Conservation (phyloP, 2,888 invertebrate species). For the Agriopis leucophaearia region DNA sequence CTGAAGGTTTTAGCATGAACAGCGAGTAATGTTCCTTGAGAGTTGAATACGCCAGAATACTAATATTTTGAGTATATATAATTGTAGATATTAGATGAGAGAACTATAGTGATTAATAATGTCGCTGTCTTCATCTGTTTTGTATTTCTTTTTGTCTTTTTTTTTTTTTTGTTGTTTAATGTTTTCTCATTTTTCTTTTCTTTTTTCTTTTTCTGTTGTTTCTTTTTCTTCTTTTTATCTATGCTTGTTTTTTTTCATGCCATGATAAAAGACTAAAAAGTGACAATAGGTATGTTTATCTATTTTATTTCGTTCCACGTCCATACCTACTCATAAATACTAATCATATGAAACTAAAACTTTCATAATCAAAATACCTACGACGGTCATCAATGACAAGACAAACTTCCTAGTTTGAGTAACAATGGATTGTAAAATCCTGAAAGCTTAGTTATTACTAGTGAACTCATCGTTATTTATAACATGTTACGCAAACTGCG, state of each 20-base stretch:
- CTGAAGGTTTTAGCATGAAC: slow-evolving; percentile 25
- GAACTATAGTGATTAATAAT: neutral
- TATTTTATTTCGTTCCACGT: too few species aligned
- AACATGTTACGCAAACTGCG: slow-evolving; percentile 28
- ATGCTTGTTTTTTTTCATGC: too few species aligned
- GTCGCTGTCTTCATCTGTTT: neutral
- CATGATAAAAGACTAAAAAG: too few species aligned
- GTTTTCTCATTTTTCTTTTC: too few species aligned
- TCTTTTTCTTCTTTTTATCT: too few species aligned
- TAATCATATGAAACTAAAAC: too few species aligned
- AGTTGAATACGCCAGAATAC: slow-evolving; percentile 6
- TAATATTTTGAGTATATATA: neutral
- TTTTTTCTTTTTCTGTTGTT: too few species aligned
- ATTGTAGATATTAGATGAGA: neutral
- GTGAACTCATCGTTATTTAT: slow-evolving; percentile 42
- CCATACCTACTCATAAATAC: too few species aligned
- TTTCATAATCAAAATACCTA: too few species aligned
- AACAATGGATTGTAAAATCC: slow-evolving; percentile 8
- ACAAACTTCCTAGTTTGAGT: neutral
- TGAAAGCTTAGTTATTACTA: slow-evolving; percentile 13
- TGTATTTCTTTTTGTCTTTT: neutral
- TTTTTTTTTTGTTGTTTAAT: neutral
- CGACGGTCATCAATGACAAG: too few species aligned
- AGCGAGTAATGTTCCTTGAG: slow-evolving; percentile 2
- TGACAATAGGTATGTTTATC: too few species aligned